Evolutionary conservation across 2,113 vertebrate species (phyloP), one percentile per base, ranked within the genome.

Genomic region (Lasiurus cinereus): DNA sequence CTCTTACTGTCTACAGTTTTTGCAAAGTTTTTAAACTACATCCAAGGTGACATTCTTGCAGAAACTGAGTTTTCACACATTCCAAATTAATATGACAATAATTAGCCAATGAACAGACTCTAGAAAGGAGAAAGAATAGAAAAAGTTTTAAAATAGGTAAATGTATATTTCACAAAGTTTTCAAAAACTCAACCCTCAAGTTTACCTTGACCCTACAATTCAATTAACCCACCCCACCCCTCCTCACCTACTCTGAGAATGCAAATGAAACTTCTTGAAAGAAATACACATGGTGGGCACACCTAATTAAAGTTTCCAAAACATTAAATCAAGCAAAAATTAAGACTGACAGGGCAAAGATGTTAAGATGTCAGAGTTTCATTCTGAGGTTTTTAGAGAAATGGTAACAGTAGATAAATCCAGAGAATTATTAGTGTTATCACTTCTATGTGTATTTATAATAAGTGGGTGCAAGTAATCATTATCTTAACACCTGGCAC

Each of bases 21-120:
- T 94, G 79, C 93, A 97, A 62, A 98, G 88, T 52, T 97, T 98
- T 96, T 97, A 59, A 96, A 96, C 93, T 31, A 84, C 95, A 95
- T 97, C 84, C 80, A 62, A 52, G 54, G 91, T 97, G 54, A 98
- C 31, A 86, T 94, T 70, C 95, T 96, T 97, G 73, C 97, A 98
- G 97, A 98, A 99, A 96, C 24, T 98, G 62, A 98, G 92, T 95
- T 99, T 99, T 98, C 87, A 98, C 22, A 19, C 70, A 92, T 91
- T 97, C 95, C 69, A 98, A 88, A 78, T 91, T 96, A 59, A 54
- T 24, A 66, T 92, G 97, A 91, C 95, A 98, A 95, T 98, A 98
- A 54, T 95, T 98, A 54, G 94, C 97, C 88, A 98, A 86, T 18
- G 97, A 95, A 82, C 29, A 67, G 80, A 98, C 83, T 43, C 97